phyloP scores from a whole-genome alignment of 2,797 vertebrate genomes.

The Propithecus deckenii region DNA sequence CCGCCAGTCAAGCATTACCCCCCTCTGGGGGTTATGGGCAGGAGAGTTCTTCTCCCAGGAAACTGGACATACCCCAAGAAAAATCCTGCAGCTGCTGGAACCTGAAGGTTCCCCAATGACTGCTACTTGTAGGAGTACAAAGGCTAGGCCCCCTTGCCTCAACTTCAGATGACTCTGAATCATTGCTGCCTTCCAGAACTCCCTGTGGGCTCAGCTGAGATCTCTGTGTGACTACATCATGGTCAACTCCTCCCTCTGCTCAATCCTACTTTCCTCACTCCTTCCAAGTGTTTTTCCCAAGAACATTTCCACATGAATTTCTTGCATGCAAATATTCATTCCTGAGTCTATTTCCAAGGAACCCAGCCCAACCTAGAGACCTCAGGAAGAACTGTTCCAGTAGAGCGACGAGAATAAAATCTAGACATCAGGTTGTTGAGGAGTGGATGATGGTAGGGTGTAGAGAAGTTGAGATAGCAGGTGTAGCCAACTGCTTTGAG shows the following conservation, averaged over 20 bases:
- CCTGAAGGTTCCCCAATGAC: background rate
- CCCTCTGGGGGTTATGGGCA: too few relatives aligned
- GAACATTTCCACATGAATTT: background rate
- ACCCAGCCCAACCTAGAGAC: background rate
- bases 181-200: background rate
- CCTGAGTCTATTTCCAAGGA: background rate
- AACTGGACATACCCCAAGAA: background rate
- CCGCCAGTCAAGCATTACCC: background rate
- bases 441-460: background rate
- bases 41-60: background rate
- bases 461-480: background rate
- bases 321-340: background rate
- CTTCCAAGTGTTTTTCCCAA: background rate
- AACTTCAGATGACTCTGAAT: background rate
- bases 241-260: background rate
- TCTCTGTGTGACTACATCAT: background rate
- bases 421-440: background rate
- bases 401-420: background rate
- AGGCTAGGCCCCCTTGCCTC: background rate
- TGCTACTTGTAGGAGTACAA: too few relatives aligned
- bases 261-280: background rate
- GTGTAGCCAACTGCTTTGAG: background rate
- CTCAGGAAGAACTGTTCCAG: background rate
- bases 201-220: background rate
- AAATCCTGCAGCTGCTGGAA: background rate